A percentile compares a stretch with the other conserved stretches of the same genome.
These are phyloP conservation scores for Glaucopsyche alexis DNA, from an alignment of 2,888 invertebrate genomes.

Conservation along the genomic window DNA sequence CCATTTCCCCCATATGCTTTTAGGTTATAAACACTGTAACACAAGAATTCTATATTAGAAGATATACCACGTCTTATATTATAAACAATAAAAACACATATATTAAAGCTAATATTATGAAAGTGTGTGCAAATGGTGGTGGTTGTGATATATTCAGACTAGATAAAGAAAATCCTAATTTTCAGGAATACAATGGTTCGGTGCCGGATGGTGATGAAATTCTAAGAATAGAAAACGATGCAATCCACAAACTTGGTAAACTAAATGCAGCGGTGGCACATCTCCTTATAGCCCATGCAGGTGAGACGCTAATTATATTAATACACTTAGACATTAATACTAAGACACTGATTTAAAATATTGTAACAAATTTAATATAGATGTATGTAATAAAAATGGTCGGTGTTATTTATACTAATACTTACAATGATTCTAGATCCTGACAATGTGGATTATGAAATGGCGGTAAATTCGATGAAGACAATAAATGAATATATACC, in stretches of 20 bases:
- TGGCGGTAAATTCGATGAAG: slow-evolving; percentile 96
- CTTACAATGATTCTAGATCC: slow-evolving; percentile 51
- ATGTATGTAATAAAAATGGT: too few relatives aligned
- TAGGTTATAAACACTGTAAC: too few relatives aligned
- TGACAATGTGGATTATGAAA: slow-evolving; percentile 91
- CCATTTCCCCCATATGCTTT: too few relatives aligned
- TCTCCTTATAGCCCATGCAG: slow-evolving; percentile 58
- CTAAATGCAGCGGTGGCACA: slow-evolving; percentile 64
- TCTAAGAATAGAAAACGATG: slow-evolving; percentile 46
- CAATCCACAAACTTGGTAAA: slow-evolving; percentile 53
- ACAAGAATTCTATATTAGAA: too few relatives aligned
- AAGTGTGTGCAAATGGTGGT: too few relatives aligned
- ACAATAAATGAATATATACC: slow-evolving; percentile 96
- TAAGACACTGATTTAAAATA: too few relatives aligned
- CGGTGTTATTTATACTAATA: too few relatives aligned
- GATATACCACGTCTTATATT: too few relatives aligned
- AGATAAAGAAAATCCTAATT: background rate
- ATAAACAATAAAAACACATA: too few relatives aligned
- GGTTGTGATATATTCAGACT: background rate
- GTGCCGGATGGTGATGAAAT: slow-evolving; percentile 41
- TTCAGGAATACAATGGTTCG: slow-evolving; percentile 50
- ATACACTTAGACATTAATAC: too few relatives aligned
- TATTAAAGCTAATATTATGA: too few relatives aligned
- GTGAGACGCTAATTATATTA: slow-evolving; percentile 42
- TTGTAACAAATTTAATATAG: too few relatives aligned